Percentiles rank a stretch among this genome's conserved stretches.
Conservation (phyloP, 2,113 vertebrate genomes). For the Aptenodytes forsteri region DNA sequence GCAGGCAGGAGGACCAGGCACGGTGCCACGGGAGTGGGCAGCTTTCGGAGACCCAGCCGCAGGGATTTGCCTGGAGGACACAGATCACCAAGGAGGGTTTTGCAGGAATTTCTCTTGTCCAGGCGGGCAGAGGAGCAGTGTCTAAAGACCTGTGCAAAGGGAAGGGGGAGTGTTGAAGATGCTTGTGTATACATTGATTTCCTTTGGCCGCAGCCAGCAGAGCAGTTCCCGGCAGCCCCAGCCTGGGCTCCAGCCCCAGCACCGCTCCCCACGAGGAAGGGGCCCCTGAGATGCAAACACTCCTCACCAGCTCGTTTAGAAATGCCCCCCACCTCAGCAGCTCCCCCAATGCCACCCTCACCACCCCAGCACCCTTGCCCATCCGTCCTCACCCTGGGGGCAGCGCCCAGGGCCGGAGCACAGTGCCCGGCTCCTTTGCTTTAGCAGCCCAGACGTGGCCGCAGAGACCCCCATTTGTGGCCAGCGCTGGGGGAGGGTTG, state of each 20-base stretch:
- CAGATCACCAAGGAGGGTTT: not conserved
- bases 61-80: not conserved
- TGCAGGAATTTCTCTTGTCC: not conserved
- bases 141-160: not conserved
- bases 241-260: not conserved
- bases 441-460: not conserved
- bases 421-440: fast-evolving
- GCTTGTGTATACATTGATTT: not conserved
- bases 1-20: not conserved
- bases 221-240: fast-evolving
- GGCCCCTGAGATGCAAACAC: not conserved
- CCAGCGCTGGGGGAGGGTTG: fast-evolving
- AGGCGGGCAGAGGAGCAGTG: not conserved
- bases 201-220: fast-evolving
- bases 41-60: not conserved
- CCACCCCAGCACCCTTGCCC: fast-evolving
- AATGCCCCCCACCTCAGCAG: not conserved
- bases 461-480: fast-evolving
- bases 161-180: not conserved
- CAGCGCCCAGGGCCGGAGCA: fast-evolving
- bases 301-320: not conserved
- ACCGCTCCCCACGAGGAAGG: fast-evolving
- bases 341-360: fast-evolving
- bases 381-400: fast-evolving
- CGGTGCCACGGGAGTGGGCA: not conserved